Evolutionary conservation across 2,113 vertebrate species (phyloP).

Genomic region (Dascyllus trimaculatus): DNA sequence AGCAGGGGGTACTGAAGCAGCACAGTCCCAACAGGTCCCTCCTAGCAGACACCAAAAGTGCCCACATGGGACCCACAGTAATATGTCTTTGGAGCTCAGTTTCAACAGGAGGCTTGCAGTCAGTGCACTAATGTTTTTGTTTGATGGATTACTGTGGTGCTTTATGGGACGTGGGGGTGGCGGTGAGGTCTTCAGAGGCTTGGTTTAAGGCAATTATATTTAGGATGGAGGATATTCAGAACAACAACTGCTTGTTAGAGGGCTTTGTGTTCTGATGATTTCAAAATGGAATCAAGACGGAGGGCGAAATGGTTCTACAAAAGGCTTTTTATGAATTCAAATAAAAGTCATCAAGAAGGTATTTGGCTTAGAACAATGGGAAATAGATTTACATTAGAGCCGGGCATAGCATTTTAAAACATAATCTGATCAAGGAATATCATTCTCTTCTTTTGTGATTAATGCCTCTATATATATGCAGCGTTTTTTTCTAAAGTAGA

Average conservation of each 20-base stretch:
- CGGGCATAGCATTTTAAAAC: conserved; percentile 17
- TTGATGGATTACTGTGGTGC: conserved; percentile 75
- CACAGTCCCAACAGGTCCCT: conserved; percentile 46
- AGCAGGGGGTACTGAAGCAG: conserved; percentile 15
- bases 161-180: conserved; percentile 60
- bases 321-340: conserved; percentile 31
- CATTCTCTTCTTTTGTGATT: neutral
- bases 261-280: conserved; percentile 48
- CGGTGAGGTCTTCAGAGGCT: conserved; percentile 50
- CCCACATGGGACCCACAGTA: conserved; percentile 64
- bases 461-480: neutral
- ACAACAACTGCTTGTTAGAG: conserved; percentile 36
- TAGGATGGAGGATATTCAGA: conserved; percentile 50
- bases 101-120: conserved; percentile 70
- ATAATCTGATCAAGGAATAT: conserved; percentile 10
- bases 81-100: conserved; percentile 71
- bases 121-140: conserved; percentile 73
- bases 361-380: neutral
- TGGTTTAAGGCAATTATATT: conserved; percentile 72
- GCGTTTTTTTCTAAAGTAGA: neutral
- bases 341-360: conserved; percentile 6
- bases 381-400: conserved; percentile 26
- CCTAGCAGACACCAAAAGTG: conserved; percentile 59
- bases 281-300: conserved; percentile 32
- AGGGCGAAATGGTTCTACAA: conserved; percentile 16